Conservation (phyloP, 2,888 invertebrate species). For the Ophion costatus region DNA sequence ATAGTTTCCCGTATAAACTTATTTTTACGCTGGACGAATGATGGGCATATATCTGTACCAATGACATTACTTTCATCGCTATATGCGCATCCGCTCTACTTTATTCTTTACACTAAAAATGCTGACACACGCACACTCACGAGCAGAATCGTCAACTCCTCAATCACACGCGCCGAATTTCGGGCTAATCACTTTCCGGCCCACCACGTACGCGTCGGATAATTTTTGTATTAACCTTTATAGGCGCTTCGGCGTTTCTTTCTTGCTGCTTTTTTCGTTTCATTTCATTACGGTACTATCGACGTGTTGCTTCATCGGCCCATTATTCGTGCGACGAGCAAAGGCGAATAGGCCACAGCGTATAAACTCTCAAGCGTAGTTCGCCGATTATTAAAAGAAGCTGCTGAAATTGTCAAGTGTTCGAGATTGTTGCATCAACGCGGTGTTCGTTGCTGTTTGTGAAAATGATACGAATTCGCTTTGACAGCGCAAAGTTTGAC, state of each 20-base stretch:
- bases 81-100: slow-evolving; percentile 8
- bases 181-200: neutral
- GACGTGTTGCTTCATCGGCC: neutral
- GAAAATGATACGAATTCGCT: neutral
- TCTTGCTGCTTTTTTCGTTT: neutral
- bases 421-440: neutral
- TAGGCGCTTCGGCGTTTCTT: neutral
- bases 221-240: neutral
- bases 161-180: slow-evolving; percentile 13
- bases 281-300: neutral
- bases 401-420: neutral
- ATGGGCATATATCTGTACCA: slow-evolving; percentile 4
- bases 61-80: slow-evolving; percentile 49
- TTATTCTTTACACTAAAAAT: slow-evolving; percentile 5
- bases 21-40: slow-evolving; percentile 22
- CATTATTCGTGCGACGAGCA: neutral
- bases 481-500: neutral
- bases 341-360: neutral
- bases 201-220: neutral
- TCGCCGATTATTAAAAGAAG: neutral
- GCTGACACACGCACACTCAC: neutral
- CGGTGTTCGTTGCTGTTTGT: neutral
- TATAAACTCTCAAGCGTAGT: neutral
- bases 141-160: slow-evolving; percentile 15
- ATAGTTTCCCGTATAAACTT: neutral